Evolutionary conservation across 2,113 vertebrate genomes (phyloP).

Genomic region (Gymnarchus niloticus): DNA sequence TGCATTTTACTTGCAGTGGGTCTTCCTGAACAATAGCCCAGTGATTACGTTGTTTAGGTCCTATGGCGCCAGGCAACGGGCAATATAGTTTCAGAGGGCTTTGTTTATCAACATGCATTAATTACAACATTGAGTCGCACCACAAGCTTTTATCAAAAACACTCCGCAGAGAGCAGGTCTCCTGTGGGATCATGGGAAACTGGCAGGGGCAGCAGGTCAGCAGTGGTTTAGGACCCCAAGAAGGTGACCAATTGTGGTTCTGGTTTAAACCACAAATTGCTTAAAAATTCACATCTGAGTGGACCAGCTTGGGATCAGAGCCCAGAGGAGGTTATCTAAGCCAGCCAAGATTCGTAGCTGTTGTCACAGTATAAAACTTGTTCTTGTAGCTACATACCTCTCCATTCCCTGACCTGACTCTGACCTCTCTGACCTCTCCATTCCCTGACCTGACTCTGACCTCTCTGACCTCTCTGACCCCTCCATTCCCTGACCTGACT

Average conservation of each 20-base stretch:
- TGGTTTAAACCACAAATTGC: background rate
- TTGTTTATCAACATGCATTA: constrained; percentile 14
- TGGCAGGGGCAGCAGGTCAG: background rate
- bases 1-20: background rate
- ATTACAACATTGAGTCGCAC: background rate
- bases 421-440: too few relatives aligned
- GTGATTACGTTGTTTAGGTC: constrained; percentile 13
- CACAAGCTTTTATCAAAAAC: background rate
- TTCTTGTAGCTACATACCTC: background rate
- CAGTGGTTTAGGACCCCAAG: background rate
- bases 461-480: too few relatives aligned
- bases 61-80: constrained; percentile 15
- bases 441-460: background rate
- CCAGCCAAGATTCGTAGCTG: background rate
- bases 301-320: background rate
- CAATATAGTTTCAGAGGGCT: background rate
- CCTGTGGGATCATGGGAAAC: background rate
- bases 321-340: background rate
- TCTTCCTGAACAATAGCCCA: background rate
- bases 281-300: background rate
- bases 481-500: background rate
- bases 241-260: background rate
- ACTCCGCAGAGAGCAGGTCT: background rate
- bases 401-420: background rate
- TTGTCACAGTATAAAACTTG: background rate